phyloP scores from a whole-genome alignment of 2,113 vertebrate genomes.

The Phylloscopus whistleri region DNA sequence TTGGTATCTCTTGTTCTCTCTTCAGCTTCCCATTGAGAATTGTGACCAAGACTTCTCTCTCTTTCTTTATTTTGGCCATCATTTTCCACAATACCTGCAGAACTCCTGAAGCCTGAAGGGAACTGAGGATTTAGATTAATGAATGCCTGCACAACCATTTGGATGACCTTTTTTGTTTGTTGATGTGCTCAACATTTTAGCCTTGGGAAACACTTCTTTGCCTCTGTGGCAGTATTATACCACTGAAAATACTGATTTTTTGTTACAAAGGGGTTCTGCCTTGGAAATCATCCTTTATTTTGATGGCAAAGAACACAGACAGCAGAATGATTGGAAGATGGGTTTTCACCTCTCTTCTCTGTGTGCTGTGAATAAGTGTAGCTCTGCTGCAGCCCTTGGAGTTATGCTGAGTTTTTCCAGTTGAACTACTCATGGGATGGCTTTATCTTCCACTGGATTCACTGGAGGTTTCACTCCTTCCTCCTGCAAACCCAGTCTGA shows the following conservation, averaged over 20 bases:
- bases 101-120: neutral
- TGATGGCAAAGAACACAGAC: neutral
- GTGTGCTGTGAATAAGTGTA: neutral
- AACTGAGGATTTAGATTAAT: neutral
- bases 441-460: neutral
- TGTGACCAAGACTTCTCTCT: neutral
- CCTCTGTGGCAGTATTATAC: neutral
- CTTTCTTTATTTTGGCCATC: neutral
- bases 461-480: neutral
- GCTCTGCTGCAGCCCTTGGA: neutral
- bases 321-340: neutral
- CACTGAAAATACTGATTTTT: neutral
- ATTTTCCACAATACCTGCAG: neutral
- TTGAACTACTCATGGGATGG: neutral
- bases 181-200: neutral
- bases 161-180: neutral
- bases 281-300: neutral
- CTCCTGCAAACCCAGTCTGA: neutral
- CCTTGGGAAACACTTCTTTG: neutral
- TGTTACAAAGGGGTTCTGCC: neutral
- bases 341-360: neutral
- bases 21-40: neutral
- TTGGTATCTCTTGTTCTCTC: neutral
- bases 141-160: neutral
- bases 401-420: neutral